These are phyloP conservation scores for Tetrao urogallus DNA, from an alignment of 2,113 vertebrate genomes.

Conservation along the genomic window DNA sequence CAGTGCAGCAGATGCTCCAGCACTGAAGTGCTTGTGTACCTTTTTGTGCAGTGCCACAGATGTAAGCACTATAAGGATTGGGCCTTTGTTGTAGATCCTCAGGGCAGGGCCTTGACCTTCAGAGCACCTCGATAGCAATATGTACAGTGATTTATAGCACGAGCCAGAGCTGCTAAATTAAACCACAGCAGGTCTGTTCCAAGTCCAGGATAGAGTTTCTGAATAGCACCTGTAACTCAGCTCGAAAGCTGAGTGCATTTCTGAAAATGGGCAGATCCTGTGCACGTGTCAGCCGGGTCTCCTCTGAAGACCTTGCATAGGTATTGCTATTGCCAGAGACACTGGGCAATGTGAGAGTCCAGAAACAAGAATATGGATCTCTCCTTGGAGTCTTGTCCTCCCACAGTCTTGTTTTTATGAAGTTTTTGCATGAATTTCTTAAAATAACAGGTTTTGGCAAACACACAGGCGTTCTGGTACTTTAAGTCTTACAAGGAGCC, in stretches of 20 bases:
- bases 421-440: not conserved
- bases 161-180: not conserved
- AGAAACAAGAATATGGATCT: not conserved
- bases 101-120: not conserved
- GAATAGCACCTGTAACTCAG: not conserved
- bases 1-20: slow-evolving; percentile 24
- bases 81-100: not conserved
- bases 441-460: slow-evolving; percentile 30
- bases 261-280: not conserved
- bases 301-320: not conserved
- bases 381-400: not conserved
- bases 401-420: not conserved
- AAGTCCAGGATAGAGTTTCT: not conserved
- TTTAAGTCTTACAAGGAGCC: slow-evolving; percentile 19
- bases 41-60: not conserved
- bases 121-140: not conserved
- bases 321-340: not conserved
- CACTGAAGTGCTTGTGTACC: not conserved
- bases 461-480: not conserved
- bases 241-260: not conserved
- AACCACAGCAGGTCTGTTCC: not conserved
- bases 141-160: not conserved
- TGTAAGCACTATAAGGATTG: slow-evolving; percentile 1
- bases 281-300: not conserved
- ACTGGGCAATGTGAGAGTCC: not conserved